Conservation (phyloP, 2,113 vertebrate genomes). For the Stomatorhinus ivindoensis region DNA sequence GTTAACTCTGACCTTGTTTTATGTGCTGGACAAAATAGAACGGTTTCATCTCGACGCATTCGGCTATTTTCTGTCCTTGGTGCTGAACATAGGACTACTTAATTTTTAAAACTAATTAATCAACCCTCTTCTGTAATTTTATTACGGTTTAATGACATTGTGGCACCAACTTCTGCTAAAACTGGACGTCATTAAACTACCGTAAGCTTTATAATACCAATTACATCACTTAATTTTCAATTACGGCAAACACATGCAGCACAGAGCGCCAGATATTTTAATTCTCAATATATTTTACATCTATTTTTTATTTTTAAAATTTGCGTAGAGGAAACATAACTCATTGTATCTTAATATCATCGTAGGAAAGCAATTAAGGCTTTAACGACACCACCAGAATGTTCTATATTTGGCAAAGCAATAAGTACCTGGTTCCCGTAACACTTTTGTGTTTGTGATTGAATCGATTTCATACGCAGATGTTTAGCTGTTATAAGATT, state of each 20-base stretch:
- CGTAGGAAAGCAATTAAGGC: background rate
- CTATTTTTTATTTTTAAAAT: background rate
- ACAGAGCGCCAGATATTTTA: background rate
- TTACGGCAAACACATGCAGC: background rate
- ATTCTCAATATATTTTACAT: background rate
- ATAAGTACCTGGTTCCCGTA: background rate
- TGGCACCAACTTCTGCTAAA: background rate
- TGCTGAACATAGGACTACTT: constrained; percentile 2
- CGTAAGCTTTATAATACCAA: background rate
- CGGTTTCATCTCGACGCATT: background rate
- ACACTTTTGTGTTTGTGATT: background rate
- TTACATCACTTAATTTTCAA: background rate
- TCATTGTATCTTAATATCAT: background rate
- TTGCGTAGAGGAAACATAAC: background rate
- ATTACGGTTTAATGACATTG: background rate
- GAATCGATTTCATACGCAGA: background rate
- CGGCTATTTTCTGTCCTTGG: constrained; percentile 20
- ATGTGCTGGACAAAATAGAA: background rate
- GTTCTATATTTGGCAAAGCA: background rate
- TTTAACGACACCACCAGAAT: background rate
- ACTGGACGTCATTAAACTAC: background rate
- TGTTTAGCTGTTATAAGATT: background rate
- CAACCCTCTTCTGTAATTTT: background rate
- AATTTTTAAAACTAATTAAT: background rate
- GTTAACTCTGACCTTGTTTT: background rate